phyloP scores from a whole-genome alignment of 2,797 vertebrate genomes.

The Numenius phaeopus region DNA sequence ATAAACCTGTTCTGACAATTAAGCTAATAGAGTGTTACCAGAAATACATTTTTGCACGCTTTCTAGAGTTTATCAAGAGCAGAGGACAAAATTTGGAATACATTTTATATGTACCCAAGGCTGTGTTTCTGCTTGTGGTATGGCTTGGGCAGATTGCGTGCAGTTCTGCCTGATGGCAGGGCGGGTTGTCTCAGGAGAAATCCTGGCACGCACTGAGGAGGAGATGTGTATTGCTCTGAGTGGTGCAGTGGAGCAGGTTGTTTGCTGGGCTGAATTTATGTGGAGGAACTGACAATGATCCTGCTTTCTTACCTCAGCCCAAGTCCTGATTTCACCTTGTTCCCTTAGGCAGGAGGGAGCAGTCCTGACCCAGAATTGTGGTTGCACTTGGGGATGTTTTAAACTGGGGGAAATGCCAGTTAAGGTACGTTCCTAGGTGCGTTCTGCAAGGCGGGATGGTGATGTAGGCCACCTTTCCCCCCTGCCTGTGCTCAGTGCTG shows the following conservation, averaged over 20 bases:
- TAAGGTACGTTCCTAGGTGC: accelerated
- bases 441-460: not conserved
- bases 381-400: not conserved
- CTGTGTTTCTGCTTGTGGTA: not conserved
- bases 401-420: not conserved
- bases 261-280: not conserved
- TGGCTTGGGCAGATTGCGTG: not conserved
- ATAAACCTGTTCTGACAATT: not conserved
- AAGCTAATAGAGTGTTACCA: not conserved
- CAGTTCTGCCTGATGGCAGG: not conserved
- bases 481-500: accelerated
- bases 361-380: not conserved
- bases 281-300: not conserved
- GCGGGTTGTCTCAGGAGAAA: not conserved
- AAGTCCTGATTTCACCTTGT: not conserved
- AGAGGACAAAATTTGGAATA: not conserved
- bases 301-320: not conserved
- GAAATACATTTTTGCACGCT: not conserved
- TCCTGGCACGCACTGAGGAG: not conserved
- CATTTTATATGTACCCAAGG: not conserved
- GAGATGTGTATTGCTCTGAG: not conserved
- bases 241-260: not conserved
- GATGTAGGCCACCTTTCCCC: not conserved
- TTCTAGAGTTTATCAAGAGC: not conserved
- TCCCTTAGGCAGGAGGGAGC: not conserved